Evolutionary conservation across 1,140 invertebrate genomes (phyloP), one percentile per base, ranked within the genome.

Genomic region (Epicauta chinensis): DNA sequence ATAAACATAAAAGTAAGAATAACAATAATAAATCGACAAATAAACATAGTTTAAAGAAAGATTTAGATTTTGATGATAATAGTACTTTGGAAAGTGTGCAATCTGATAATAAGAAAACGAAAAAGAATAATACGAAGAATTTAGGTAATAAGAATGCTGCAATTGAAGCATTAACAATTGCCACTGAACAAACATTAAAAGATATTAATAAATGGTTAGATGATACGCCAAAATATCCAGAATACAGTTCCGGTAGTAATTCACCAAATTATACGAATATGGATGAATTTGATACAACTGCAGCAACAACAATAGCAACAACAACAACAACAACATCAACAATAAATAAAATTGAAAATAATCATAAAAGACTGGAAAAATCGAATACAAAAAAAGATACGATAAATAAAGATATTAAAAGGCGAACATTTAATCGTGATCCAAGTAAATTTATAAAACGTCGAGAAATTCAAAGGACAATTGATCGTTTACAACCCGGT

Each of bases 141-240:
- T 11, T 46, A 4, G 9, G 40, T 2, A 54, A 46, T 31, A 65
- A 61, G 57, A 63, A 51, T 45, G 54, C 48, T 39, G 57, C 44
- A 45, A 82, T 88, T 48, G 86, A 89, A 64, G 88, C 87, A 1
- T 71, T 92, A 2, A 82, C 83, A 63, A 74, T 83, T 57, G 84
- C 83, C 2, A 87, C 84, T 0, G 87, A 91, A 68, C 86, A 91
- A 73, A 89, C 87, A 14, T 73, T 91, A 3, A 89, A 90, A 77
- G 89, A 91, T 66, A 89, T 92, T 15, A 91, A 87, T 62, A 89
- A 89, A 64, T 91, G 87, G 87, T 70, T 93, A 36, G 87, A 91
- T 65, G 87, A 91, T 58, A 82, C 87, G 2, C 88, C 89, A 0
- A 81, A 80, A 53, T 78, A 82, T 42, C 79, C 82, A 0, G 82